phyloP scores from a whole-genome alignment of 2,113 vertebrate genomes.

The Melospiza melodia region DNA sequence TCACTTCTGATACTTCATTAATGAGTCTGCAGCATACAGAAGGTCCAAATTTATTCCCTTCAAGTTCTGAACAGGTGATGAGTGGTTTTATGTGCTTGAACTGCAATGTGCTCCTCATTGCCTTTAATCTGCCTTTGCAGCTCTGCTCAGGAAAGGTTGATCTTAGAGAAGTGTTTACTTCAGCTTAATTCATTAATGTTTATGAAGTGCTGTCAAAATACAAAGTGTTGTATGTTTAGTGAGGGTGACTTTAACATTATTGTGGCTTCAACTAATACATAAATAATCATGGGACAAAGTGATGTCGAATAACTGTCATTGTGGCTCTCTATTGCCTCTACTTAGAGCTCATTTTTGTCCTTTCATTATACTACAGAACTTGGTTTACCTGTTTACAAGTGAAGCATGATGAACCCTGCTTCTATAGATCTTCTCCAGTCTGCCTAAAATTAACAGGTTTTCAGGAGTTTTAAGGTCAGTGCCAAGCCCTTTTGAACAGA shows the following conservation, averaged over 20 bases:
- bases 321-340: neutral
- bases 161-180: slow-evolving; percentile 39
- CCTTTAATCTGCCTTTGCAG: slow-evolving; percentile 57
- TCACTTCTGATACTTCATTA: neutral
- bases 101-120: neutral
- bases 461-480: slow-evolving; percentile 4
- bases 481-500: neutral
- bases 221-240: slow-evolving; percentile 17
- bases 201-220: slow-evolving; percentile 49
- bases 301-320: neutral
- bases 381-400: neutral
- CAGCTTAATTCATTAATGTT: slow-evolving; percentile 52
- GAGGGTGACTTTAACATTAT: slow-evolving; percentile 49
- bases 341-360: neutral
- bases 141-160: neutral
- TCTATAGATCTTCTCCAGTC: neutral
- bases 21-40: neutral
- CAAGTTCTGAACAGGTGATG: neutral
- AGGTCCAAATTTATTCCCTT: neutral
- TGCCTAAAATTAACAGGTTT: neutral
- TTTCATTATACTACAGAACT: neutral
- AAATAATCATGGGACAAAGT: neutral
- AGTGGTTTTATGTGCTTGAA: neutral
- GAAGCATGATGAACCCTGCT: neutral
- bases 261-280: neutral